A percentile compares a stretch with the other conserved stretches of the same genome.
phyloP scores from a whole-genome alignment of 2,113 vertebrate species.

The Oryzias celebensis region DNA sequence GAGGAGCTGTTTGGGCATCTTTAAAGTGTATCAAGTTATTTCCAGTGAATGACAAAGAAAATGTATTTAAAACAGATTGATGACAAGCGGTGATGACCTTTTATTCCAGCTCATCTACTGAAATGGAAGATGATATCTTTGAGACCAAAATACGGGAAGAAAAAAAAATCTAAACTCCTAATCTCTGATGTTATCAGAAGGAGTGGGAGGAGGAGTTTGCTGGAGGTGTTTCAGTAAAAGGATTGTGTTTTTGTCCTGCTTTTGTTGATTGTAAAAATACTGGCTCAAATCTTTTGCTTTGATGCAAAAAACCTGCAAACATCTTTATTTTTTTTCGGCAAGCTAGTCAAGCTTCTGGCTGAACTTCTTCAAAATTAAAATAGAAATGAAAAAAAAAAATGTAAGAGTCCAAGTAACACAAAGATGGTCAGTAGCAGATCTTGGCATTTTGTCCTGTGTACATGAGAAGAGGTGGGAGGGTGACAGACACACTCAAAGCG shows the following conservation, averaged over 20 bases:
- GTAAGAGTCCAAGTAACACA: background rate
- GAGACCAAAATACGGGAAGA: conserved; percentile 23
- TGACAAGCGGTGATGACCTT: conserved; percentile 40
- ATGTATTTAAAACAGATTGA: conserved; percentile 30
- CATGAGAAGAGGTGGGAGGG: conserved; percentile 33
- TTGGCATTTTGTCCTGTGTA: conserved; percentile 15
- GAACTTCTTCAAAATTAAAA: too few species aligned
- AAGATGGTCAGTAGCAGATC: conserved; percentile 28
- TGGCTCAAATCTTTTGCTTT: too few species aligned
- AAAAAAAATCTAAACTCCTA: conserved; percentile 17
- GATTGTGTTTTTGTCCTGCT: conserved; percentile 24
- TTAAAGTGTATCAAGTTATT: conserved; percentile 35
- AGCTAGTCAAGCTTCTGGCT: too few species aligned
- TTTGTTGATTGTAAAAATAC: conserved; percentile 10
- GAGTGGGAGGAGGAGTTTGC: conserved; percentile 11
- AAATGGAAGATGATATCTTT: conserved; percentile 26
- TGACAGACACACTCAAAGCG: conserved; percentile 45
- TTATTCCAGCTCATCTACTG: conserved; percentile 47
- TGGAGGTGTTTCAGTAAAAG: conserved; percentile 26
- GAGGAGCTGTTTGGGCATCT: conserved; percentile 32
- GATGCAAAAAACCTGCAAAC: too few species aligned
- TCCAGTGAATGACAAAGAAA: conserved; percentile 34
- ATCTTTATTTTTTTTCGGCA: too few species aligned
- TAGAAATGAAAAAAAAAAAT: background rate
- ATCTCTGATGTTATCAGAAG: conserved; percentile 38